Evolutionary conservation across 2,797 vertebrate genomes (phyloP).

Genomic region (Poliocrania exsul): DNA sequence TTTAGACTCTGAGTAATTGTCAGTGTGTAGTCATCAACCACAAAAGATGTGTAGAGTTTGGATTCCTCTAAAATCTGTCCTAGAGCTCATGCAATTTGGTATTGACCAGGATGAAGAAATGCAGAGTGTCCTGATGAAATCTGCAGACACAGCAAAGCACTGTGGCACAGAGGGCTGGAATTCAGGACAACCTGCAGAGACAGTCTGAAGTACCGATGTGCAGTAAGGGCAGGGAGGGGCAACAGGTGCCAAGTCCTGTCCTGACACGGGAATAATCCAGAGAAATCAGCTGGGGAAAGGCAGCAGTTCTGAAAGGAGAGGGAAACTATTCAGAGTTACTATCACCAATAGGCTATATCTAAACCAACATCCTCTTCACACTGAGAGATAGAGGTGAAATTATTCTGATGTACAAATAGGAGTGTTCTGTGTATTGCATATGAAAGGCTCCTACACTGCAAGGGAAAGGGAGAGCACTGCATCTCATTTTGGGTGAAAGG

Average conservation of each 20-base stretch:
- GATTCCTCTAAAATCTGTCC: background rate
- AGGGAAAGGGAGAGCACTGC: background rate
- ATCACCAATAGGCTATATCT: background rate
- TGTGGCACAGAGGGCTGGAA: background rate
- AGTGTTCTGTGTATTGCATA: background rate
- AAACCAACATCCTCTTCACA: fast-evolving
- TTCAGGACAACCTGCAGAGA: background rate
- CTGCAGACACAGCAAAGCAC: background rate
- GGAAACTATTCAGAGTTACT: background rate
- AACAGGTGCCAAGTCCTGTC: background rate
- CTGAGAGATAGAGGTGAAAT: background rate
- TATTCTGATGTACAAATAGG: background rate
- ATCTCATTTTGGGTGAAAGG: background rate
- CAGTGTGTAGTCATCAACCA: background rate
- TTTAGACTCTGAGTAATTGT: background rate
- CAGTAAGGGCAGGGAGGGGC: background rate
- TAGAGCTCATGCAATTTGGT: background rate
- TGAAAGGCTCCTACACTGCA: background rate
- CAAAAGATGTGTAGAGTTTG: background rate
- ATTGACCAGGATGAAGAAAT: background rate
- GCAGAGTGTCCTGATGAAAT: background rate
- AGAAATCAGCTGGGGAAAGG: background rate
- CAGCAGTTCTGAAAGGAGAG: background rate
- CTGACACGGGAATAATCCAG: background rate
- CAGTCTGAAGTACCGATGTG: background rate